Percentiles rank a stretch among this genome's conserved stretches.
These are phyloP conservation scores for Oreocharis arfaki DNA, from an alignment of 2,113 vertebrate species.

Conservation along the genomic window DNA sequence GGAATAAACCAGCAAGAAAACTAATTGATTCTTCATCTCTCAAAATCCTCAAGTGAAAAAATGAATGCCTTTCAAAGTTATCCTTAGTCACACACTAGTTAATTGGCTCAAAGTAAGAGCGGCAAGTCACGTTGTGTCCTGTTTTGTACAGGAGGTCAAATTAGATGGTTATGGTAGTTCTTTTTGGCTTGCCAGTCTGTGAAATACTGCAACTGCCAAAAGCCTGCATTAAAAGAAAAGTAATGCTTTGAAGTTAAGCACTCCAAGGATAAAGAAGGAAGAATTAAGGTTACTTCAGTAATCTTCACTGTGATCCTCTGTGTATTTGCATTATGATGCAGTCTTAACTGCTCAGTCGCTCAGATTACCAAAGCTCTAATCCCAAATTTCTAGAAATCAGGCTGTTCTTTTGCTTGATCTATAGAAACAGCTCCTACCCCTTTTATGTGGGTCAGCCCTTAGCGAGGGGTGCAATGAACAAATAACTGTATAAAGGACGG, in stretches of 20 bases:
- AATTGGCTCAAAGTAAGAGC: background rate
- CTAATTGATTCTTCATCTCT: background rate
- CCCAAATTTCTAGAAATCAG: background rate
- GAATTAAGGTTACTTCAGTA: conserved; percentile 1
- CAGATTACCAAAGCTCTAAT: background rate
- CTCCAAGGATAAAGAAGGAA: background rate
- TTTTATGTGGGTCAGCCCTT: background rate
- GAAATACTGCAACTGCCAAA: background rate
- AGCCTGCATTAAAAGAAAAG: background rate
- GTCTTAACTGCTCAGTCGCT: background rate
- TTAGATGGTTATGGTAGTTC: background rate
- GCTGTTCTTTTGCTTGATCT: background rate
- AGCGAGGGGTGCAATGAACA: background rate
- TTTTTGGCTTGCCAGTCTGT: background rate
- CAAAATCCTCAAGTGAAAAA: background rate
- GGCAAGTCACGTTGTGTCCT: background rate
- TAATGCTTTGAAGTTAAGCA: conserved; percentile 9
- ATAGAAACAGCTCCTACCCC: background rate
- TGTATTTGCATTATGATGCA: background rate
- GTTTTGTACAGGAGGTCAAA: background rate
- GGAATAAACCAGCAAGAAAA: background rate
- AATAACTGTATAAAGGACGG: background rate
- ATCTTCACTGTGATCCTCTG: background rate
- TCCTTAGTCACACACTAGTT: background rate
- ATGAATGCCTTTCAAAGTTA: background rate